Base-by-base conservation (phyloP, 2,888 invertebrate species). In the Myopa tessellatipennis region DNA sequence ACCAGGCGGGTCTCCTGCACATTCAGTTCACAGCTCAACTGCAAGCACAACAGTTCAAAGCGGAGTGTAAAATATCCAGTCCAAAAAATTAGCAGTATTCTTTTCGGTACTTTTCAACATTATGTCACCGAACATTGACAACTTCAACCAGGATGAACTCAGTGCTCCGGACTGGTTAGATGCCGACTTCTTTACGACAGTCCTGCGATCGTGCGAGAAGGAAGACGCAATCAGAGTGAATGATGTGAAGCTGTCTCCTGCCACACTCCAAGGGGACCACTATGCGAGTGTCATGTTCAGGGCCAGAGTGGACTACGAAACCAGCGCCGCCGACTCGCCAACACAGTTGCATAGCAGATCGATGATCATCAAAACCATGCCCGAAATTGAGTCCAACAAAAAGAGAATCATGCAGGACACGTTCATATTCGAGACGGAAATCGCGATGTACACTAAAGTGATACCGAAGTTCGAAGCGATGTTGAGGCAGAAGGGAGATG, bases 341-440 rank as follows among this genome's bases (percentile, higher is more conserved):
- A n/a, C n/a, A n/a, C n/a, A n/a, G n/a, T n/a, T n/a, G n/a, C n/a
- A n/a, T n/a, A n/a, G n/a, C n/a, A n/a, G n/a, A n/a, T 78, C 69
- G 1, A 73, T 77, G 76, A 83, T 87, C 26, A 81, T 87, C 3
- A 87, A 88, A 75, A 84, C 85, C 1, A 85, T 86, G 85, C 86
- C 87, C 0, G 82, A 83, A 14, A 14, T 16, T 18, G 83, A 85
- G 6, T 83, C 85, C 3, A 26, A 79, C n/a, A n/a, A n/a, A n/a
- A n/a, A n/a, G n/a, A n/a, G n/a, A n/a, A n/a, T n/a, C n/a, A n/a
- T n/a, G n/a, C n/a, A n/a, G n/a, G n/a, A n/a, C n/a, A n/a, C n/a
- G n/a, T n/a, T n/a, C n/a, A n/a, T n/a, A n/a, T n/a, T n/a, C n/a
- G n/a, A n/a, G n/a, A n/a, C n/a, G n/a, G n/a, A n/a, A n/a, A n/a